Base-by-base conservation (phyloP, 2,888 invertebrate genomes). In the Acleris literana region DNA sequence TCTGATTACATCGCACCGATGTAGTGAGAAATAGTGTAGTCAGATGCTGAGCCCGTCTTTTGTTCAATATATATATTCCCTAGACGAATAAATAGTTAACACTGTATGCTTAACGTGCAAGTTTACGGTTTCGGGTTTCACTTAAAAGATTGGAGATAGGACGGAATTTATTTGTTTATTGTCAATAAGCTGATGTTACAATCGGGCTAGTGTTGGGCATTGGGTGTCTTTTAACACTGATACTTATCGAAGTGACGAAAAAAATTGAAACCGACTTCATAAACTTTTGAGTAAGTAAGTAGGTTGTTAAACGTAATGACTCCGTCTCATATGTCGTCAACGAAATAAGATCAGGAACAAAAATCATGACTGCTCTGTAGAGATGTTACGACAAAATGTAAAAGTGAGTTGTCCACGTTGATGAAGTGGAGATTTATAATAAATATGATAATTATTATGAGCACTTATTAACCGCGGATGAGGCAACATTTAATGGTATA, bases 1-100 rank as follows among this genome's bases (percentile, higher is more conserved):
- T 92, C 92, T 92, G 92, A 92, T 92, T 92, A 92, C 92, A 92
- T 92, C 92, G 89, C 89, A 84, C 90, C 89, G 89, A 92, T 92
- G 90, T 91, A 88, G 90, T 92, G 92, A 92, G 92, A 92, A 92
- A 91, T 92, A 92, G 90, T 91, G 88, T 89, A 89, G 83, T 87
- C 85, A 87, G 88, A 89, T 90, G 87, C 88, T 89, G 90, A 82
- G 84, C 86, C 80, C 82, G 84, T 87, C 91, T 90, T 91, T 92
- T 92, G 92, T 92, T 91, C 90, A 86, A 87, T 88, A 87, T 88
- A 87, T 88, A 87, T 87, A 88, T 87, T 86, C 89, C 82, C 87
- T 79, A 78, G 85, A 87, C 87, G 84, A 87, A 88, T 88, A 88
- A 90, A 90, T 91, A 88, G 88, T 91, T 90, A 91, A 88, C 85